Evolutionary conservation across 2,888 invertebrate species (phyloP).

Genomic region (Epistrophella euchroma): DNA sequence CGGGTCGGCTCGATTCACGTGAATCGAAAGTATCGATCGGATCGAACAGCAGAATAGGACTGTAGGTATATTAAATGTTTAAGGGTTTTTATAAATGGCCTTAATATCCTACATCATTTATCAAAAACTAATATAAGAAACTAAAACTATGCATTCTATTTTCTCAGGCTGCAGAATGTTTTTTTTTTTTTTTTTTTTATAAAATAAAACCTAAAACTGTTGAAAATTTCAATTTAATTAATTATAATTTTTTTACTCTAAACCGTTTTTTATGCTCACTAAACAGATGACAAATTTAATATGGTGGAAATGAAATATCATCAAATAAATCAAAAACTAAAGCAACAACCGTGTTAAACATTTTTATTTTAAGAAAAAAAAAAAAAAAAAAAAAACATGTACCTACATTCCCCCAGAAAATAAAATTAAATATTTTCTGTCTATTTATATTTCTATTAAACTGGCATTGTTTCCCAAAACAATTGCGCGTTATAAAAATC

Average conservation of each 20-base stretch:
- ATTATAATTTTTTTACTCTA: background rate
- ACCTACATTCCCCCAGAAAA: slow-evolving; percentile 39
- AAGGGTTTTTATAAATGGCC: too few relatives aligned
- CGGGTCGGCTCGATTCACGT: too few relatives aligned
- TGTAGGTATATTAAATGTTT: too few relatives aligned
- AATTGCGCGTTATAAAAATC: slow-evolving; percentile 53
- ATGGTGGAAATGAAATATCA: slow-evolving; percentile 26
- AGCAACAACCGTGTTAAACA: slow-evolving; percentile 16
- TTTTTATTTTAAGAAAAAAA: slow-evolving; percentile 7
- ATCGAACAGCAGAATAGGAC: too few relatives aligned
- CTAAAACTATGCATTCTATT: too few relatives aligned
- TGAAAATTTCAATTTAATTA: background rate
- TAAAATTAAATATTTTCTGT: slow-evolving; percentile 51
- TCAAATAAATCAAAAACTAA: slow-evolving; percentile 34
- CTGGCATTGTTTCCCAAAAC: slow-evolving; percentile 64
- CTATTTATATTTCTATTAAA: slow-evolving; percentile 55
- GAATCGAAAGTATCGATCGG: too few relatives aligned
- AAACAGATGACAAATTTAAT: slow-evolving; percentile 4
- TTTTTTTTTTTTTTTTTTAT: too few relatives aligned
- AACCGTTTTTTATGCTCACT: background rate
- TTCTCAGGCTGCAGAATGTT: too few relatives aligned
- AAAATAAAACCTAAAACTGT: background rate
- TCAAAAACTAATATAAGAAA: too few relatives aligned
- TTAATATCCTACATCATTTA: too few relatives aligned
- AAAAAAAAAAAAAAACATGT: too few relatives aligned